Evolutionary conservation across 1,140 invertebrate genomes (phyloP).

Genomic region (Procambarus clarkii): DNA sequence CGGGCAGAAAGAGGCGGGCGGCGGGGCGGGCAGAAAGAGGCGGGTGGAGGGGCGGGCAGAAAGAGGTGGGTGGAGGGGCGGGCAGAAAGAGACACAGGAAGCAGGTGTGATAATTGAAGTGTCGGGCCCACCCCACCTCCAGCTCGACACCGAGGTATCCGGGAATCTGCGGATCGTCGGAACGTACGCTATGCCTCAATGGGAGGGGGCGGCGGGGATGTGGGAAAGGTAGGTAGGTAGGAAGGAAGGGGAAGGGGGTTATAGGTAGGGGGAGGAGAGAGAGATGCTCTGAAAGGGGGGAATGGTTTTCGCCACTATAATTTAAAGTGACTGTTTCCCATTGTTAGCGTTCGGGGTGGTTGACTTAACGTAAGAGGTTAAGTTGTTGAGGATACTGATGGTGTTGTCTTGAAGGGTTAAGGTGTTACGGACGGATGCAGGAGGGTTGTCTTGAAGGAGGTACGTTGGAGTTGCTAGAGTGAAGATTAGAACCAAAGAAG

Average conservation of each 20-base stretch:
- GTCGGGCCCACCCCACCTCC: background rate
- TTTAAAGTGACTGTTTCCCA: no score
- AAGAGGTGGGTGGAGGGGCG: no score
- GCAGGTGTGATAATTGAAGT: constrained; percentile 40
- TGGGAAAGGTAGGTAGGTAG: background rate
- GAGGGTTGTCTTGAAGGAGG: no score
- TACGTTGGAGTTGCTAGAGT: no score
- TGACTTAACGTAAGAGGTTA: no score
- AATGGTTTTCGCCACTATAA: background rate
- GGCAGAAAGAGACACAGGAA: background rate
- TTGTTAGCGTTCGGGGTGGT: no score
- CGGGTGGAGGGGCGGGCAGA: background rate
- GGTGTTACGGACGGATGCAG: no score
- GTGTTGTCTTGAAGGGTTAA: no score
- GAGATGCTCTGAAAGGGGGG: background rate
- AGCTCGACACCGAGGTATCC: constrained; percentile 19
- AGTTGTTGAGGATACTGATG: no score
- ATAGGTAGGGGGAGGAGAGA: background rate
- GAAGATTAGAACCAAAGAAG: no score
- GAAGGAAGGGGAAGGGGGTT: background rate
- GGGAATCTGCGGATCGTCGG: constrained; percentile 5
- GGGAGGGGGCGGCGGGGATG: background rate
- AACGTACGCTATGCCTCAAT: background rate
- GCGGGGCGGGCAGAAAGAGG: background rate
- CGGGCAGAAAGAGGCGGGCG: no score